phyloP scores from a whole-genome alignment of 2,888 invertebrate species.

The Tortrix viridana region DNA sequence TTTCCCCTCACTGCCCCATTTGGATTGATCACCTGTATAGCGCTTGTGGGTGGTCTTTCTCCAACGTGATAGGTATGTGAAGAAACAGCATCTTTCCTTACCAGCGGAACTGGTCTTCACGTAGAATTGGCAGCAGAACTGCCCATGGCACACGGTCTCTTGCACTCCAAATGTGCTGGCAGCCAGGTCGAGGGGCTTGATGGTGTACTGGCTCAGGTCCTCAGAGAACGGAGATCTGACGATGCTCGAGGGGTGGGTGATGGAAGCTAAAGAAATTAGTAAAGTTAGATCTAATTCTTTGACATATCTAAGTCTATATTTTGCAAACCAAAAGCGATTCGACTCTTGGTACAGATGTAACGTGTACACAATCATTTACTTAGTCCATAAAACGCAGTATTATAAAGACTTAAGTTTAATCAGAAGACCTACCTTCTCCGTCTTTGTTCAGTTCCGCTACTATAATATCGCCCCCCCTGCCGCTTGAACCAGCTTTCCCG shows the following conservation, averaged over 20 bases:
- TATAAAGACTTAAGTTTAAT: neutral
- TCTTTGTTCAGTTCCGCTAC: slow-evolving; percentile 54
- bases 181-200: slow-evolving; percentile 57
- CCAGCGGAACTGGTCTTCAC: slow-evolving; percentile 57
- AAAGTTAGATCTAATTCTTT: neutral
- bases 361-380: no score
- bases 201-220: slow-evolving; percentile 61
- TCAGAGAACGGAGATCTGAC: slow-evolving; percentile 39
- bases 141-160: slow-evolving; percentile 61
- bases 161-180: slow-evolving; percentile 52
- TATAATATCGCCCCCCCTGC: slow-evolving; percentile 40
- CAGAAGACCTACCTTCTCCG: slow-evolving; percentile 49
- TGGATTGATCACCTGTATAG: no score
- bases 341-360: no score
- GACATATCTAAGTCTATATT: no score
- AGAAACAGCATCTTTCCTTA: slow-evolving; percentile 31
- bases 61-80: no score
- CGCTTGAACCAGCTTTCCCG: slow-evolving; percentile 46
- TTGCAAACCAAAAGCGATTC: no score
- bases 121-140: slow-evolving; percentile 68
- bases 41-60: no score
- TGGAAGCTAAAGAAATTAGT: slow-evolving; percentile 1
- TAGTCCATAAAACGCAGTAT: no score
- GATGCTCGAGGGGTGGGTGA: neutral
- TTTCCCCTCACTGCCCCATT: no score